Base-by-base conservation (phyloP, 2,113 vertebrate genomes). In the Aspiorhynchus laticeps region DNA sequence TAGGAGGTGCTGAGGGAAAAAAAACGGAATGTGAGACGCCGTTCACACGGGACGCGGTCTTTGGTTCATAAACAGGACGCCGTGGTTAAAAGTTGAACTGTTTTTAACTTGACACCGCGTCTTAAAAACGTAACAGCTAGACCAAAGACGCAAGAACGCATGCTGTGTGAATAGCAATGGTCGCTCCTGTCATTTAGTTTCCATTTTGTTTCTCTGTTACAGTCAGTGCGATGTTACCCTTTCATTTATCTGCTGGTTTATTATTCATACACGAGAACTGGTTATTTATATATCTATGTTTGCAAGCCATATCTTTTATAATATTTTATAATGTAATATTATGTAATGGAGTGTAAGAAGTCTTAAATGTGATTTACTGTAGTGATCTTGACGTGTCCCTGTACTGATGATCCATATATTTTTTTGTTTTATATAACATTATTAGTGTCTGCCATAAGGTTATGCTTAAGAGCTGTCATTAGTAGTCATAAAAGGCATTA, bases 131-230 rank as follows among this genome's bases (percentile, higher is more conserved):
- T 19, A 31, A 46, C 56, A 26, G 59, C 15, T 19, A 73, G 28
- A 84, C 26, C 28, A 26, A 48, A 36, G 26, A 71, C 41, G 81
- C 67, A 36, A 69, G n/a, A 24, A 69, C 63, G 41, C 59, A 53
- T 15, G 6, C 53, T 63, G 78, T 51, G 46, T 53, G 69, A 56
- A 24, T 24, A 73, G 74, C 74, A 43, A 53, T 88, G 15, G 63
- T 69, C 24, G 75, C 85, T 83, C n/a, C 69, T 74, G 69, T 59
- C 69, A 51, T 76, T 80, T 80, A 87, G 69, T 75, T 83, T 77
- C 86, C 86, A 87, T 87, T 51, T 87, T 87, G 71, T 77, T 84
- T 59, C 56, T 77, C 80, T 73, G 51, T 86, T 86, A 65, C 84
- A 69, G 85, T 53, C 56, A 31, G 84, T 71, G 80, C 61, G 59